Evolutionary conservation across 1,140 invertebrate genomes (phyloP).

Genomic region (Panagrolaimus sp.): DNA sequence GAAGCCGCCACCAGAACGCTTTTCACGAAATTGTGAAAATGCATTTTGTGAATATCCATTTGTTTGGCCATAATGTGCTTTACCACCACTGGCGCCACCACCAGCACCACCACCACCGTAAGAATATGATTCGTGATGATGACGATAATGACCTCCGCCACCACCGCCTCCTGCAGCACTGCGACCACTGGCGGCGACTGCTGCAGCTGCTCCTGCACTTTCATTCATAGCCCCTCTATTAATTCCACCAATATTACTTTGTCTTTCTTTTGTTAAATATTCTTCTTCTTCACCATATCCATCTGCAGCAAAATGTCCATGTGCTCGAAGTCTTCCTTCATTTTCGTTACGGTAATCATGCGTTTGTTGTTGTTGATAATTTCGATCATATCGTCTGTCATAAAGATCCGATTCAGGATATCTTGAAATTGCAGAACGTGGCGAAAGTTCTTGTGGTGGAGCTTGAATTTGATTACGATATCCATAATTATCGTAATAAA

Average conservation of each 20-base stretch:
- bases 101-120: not conserved
- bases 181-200: not conserved
- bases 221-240: not conserved
- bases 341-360: not conserved
- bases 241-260: no score
- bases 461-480: constrained; percentile 1
- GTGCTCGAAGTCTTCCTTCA: not conserved
- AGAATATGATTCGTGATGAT: not conserved
- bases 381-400: not conserved
- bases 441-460: not conserved
- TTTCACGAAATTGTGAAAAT: not conserved
- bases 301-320: not conserved
- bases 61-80: not conserved
- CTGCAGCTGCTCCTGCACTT: not conserved
- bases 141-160: constrained; percentile 3
- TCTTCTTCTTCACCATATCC: not conserved
- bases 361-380: not conserved
- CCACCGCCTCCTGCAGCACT: constrained; percentile 5
- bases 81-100: not conserved
- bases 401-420: constrained; percentile 14
- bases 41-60: not conserved
- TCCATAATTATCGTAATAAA: constrained; percentile 5
- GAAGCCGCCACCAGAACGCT: constrained; percentile 3
- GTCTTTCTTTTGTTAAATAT: no score
- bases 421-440: constrained; percentile 1